Evolutionary conservation across 2,888 invertebrate species (phyloP).

Genomic region (Pyrrhia umbra): DNA sequence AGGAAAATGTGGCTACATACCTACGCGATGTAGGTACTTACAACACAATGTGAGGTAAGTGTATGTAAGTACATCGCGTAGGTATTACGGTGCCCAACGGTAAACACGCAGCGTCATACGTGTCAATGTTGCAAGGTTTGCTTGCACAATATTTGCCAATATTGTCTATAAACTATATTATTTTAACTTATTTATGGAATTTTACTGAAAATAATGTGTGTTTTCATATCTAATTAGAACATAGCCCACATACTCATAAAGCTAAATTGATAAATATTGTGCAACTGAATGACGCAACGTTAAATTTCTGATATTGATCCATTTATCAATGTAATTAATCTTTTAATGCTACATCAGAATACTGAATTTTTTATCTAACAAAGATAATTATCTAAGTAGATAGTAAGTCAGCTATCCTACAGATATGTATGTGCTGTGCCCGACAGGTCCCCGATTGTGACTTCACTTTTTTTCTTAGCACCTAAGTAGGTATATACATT

Average conservation of each 20-base stretch:
- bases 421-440: too few species aligned
- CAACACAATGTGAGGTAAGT: background rate
- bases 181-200: background rate
- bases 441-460: too few species aligned
- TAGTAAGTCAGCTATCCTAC: too few species aligned
- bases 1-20: conserved; percentile 28
- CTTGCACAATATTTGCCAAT: background rate
- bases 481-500: too few species aligned
- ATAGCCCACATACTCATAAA: background rate
- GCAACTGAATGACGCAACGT: background rate
- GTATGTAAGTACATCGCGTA: background rate
- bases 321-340: background rate
- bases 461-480: too few species aligned
- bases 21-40: too few species aligned
- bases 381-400: too few species aligned
- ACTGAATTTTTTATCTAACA: too few species aligned
- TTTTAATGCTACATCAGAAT: too few species aligned
- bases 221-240: background rate
- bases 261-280: background rate
- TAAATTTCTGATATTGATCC: background rate
- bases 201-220: background rate
- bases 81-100: conserved; percentile 5
- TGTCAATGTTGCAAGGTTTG: background rate
- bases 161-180: background rate
- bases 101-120: conserved; percentile 6